These are phyloP conservation scores for Pollicipes pollicipes DNA, from an alignment of 1,140 invertebrate genomes.

Conservation along the genomic window DNA sequence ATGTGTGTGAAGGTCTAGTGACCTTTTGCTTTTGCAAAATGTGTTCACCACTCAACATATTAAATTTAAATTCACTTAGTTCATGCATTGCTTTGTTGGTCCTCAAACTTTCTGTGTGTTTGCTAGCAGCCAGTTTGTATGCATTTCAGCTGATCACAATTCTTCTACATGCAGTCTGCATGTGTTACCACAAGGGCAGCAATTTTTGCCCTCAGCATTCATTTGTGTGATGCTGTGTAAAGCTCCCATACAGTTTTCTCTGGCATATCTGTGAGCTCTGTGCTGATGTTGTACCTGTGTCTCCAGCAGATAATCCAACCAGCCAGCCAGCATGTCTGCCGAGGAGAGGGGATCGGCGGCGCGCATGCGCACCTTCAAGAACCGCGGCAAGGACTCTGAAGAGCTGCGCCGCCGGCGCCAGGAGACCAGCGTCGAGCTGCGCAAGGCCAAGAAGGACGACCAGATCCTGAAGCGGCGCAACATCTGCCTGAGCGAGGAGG, in stretches of 20 bases:
- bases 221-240: background rate
- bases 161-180: slow-evolving; percentile 15
- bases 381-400: slow-evolving; percentile 27
- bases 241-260: background rate
- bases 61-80: no score
- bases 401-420: slow-evolving; percentile 69
- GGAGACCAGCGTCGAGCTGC: slow-evolving; percentile 70
- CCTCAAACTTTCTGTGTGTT: no score
- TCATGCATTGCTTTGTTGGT: no score
- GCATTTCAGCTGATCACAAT: no score
- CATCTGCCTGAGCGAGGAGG: slow-evolving; percentile 36
- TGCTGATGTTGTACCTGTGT: background rate
- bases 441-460: slow-evolving; percentile 88
- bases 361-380: background rate
- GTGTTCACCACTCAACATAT: no score
- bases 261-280: background rate
- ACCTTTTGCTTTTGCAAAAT: no score
- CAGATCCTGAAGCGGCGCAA: slow-evolving; percentile 87
- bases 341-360: background rate
- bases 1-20: no score
- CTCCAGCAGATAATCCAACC: background rate
- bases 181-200: slow-evolving; percentile 5
- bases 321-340: background rate
- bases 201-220: slow-evolving; percentile 8
- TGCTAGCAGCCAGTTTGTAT: no score